Percentiles rank a stretch among this genome's conserved stretches.
phyloP scores from a whole-genome alignment of 2,888 invertebrate genomes.

The Ophion ellenae region DNA sequence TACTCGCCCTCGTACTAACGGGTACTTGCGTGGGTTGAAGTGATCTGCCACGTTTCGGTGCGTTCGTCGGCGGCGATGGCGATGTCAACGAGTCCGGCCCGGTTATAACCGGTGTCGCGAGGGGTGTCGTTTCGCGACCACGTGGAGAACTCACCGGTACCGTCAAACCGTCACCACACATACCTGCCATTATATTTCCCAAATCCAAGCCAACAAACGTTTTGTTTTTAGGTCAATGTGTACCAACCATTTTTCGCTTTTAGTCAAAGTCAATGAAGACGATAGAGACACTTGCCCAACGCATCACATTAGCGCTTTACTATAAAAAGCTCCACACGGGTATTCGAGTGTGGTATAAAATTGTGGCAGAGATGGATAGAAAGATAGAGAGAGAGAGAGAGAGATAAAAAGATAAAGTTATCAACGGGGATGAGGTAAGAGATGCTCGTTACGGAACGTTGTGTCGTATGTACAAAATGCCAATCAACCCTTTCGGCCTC shows the following conservation, averaged over 20 bases:
- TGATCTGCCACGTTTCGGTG: slow-evolving; percentile 78
- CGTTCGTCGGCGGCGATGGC: slow-evolving; percentile 80
- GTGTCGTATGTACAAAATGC: slow-evolving; percentile 13
- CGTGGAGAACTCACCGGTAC: slow-evolving; percentile 81
- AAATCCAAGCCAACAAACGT: slow-evolving; percentile 73
- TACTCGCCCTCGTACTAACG: slow-evolving; percentile 90
- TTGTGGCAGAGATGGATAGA: slow-evolving; percentile 1
- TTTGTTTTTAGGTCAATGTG: slow-evolving; percentile 33
- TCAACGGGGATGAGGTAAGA: slow-evolving; percentile 8
- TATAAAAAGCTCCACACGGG: slow-evolving; percentile 37
- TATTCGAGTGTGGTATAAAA: slow-evolving; percentile 19
- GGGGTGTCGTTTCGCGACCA: slow-evolving; percentile 78
- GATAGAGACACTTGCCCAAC: slow-evolving; percentile 15
- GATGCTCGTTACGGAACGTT: slow-evolving; percentile 23
- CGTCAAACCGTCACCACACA: slow-evolving; percentile 82
- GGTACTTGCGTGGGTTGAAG: slow-evolving; percentile 85
- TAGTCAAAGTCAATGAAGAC: background rate
- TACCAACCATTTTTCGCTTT: background rate
- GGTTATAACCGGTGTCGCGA: slow-evolving; percentile 79
- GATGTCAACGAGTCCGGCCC: slow-evolving; percentile 80
- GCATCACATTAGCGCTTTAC: background rate
- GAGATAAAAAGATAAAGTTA: background rate
- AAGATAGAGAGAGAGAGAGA: background rate
- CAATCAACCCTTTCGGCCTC: slow-evolving; percentile 10
- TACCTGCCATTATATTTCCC: slow-evolving; percentile 75